These are phyloP conservation scores for Leptodactylus fallax DNA, from an alignment of 2,797 vertebrate species.

Conservation along the genomic window DNA sequence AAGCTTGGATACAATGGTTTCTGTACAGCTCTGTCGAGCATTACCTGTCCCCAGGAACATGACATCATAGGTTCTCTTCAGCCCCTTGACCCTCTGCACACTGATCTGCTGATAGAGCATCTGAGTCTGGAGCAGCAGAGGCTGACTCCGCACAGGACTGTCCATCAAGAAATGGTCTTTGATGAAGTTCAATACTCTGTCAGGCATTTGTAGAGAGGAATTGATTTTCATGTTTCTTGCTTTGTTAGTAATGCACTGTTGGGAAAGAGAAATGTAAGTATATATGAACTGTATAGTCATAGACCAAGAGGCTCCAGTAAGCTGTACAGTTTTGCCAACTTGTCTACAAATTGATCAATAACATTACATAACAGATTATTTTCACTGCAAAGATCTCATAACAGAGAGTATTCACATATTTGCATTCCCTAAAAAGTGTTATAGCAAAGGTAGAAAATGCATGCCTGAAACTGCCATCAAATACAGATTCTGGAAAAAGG, in stretches of 20 bases:
- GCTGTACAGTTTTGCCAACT: background rate
- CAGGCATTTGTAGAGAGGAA: conserved; percentile 92
- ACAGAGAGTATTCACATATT: too few relatives aligned
- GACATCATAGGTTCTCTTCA: conserved; percentile 80
- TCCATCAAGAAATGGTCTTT: conserved; percentile 99
- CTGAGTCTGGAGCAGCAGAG: conserved; percentile 85
- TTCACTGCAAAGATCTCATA: too few relatives aligned
- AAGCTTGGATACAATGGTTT: background rate
- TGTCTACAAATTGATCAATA: background rate
- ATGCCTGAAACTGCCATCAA: too few relatives aligned
- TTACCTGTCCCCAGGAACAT: conserved; percentile 93
- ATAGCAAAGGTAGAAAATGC: too few relatives aligned
- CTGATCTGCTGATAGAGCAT: conserved; percentile 88
- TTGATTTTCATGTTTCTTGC: conserved; percentile 83
- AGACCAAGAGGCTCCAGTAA: background rate
- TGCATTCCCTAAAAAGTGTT: background rate
- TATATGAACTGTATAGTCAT: background rate
- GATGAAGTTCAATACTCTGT: conserved; percentile 95
- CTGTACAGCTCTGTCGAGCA: background rate
- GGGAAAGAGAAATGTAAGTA: background rate
- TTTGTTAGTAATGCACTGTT: conserved; percentile 88
- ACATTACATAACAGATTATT: background rate
- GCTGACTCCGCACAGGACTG: conserved; percentile 85
- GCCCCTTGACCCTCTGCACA: conserved; percentile 79
- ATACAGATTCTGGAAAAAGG: too few relatives aligned